Conservation (phyloP, 2,888 invertebrate species). For the Drosophila koepferae region DNA sequence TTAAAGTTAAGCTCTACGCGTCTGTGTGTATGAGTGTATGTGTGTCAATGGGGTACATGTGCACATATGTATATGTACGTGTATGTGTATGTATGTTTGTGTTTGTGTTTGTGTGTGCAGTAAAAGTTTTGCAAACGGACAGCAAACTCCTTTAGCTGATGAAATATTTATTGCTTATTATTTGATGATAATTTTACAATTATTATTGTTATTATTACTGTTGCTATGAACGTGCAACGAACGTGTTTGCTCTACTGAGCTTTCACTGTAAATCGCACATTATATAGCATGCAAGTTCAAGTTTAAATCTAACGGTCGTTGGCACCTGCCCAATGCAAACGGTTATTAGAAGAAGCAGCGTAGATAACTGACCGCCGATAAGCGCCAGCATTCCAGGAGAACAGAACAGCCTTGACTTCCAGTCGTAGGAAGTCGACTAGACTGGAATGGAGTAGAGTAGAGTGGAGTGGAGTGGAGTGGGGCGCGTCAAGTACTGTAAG, state of each 20-base stretch:
- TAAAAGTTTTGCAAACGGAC: background rate
- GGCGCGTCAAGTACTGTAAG: slow-evolving; percentile 32
- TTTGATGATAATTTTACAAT: background rate
- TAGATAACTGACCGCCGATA: slow-evolving; percentile 42
- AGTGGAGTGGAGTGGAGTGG: background rate
- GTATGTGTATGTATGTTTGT: background rate
- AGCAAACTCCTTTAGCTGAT: background rate
- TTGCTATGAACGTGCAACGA: background rate
- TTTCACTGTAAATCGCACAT: slow-evolving; percentile 1
- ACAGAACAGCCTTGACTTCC: slow-evolving; percentile 38
- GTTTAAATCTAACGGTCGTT: slow-evolving; percentile 48
- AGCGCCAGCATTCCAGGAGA: slow-evolving; percentile 19
- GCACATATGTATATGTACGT: background rate
- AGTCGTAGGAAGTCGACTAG: slow-evolving; percentile 7
- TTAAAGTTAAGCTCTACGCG: slow-evolving; percentile 45
- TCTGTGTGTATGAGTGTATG: slow-evolving; percentile 24
- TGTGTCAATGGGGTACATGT: slow-evolving; percentile 48
- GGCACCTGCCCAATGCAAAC: slow-evolving; percentile 42
- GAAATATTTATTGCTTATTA: background rate
- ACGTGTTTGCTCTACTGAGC: background rate
- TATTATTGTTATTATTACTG: background rate
- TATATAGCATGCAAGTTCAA: slow-evolving; percentile 41
- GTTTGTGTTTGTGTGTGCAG: background rate
- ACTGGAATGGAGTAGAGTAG: background rate
- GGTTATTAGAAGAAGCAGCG: slow-evolving; percentile 10